phyloP scores from a whole-genome alignment of 2,113 vertebrate genomes.

The Plecotus auritus region DNA sequence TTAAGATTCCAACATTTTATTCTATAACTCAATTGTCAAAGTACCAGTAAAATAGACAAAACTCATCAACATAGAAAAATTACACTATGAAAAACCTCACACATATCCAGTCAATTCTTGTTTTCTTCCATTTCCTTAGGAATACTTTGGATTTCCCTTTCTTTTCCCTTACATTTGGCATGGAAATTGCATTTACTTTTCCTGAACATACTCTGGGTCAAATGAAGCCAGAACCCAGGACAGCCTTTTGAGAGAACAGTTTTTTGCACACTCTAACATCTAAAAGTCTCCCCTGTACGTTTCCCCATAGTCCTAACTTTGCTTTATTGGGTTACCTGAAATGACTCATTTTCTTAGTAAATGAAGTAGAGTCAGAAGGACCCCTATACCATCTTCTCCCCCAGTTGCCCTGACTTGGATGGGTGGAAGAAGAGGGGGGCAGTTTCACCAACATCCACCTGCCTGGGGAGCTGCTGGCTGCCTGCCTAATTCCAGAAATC shows the following conservation, averaged over 20 bases:
- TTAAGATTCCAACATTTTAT: background rate
- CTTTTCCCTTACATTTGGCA: background rate
- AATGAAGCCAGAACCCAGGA: background rate
- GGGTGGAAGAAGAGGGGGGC: background rate
- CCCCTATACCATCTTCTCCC: background rate
- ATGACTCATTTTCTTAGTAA: background rate
- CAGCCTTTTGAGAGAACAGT: background rate
- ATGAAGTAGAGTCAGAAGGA: background rate
- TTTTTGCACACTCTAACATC: background rate
- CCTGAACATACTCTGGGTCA: background rate
- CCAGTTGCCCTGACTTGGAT: background rate
- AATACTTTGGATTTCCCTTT: background rate
- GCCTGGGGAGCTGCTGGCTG: background rate
- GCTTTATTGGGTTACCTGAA: background rate
- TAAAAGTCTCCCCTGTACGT: background rate
- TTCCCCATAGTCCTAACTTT: background rate
- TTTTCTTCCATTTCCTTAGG: background rate
- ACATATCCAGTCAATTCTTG: background rate
- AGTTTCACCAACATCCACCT: background rate
- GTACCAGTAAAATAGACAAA: background rate
- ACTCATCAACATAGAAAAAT: background rate
- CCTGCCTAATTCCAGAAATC: background rate
- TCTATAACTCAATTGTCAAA: background rate
- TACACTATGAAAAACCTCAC: background rate
- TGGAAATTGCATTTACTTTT: background rate